These are phyloP conservation scores for Pollenia angustigena DNA, from an alignment of 2,888 invertebrate species.

Conservation along the genomic window DNA sequence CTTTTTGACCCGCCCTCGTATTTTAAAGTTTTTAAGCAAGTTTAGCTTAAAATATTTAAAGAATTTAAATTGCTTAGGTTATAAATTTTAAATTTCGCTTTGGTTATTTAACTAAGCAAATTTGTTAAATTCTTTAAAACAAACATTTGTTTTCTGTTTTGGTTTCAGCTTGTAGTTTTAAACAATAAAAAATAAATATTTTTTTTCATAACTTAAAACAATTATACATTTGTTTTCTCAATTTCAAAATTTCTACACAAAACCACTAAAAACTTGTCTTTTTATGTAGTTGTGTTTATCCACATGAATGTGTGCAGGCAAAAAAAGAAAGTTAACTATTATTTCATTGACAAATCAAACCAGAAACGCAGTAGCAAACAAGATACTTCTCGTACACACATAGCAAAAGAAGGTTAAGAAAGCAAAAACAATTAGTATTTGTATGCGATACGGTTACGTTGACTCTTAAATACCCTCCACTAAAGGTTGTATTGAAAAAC, in stretches of 20 bases:
- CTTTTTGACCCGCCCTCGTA: too few species aligned
- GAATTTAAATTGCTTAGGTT: slow-evolving; percentile 14
- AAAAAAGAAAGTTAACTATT: slow-evolving; percentile 66
- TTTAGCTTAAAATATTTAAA: neutral
- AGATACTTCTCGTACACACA: neutral
- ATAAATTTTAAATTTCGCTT: slow-evolving; percentile 4
- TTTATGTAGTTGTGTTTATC: neutral
- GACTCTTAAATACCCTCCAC: neutral
- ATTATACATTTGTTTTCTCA: slow-evolving; percentile 26
- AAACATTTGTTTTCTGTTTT: too few species aligned
- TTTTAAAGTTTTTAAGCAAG: neutral
- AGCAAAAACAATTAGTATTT: slow-evolving; percentile 39
- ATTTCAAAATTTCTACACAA: slow-evolving; percentile 20
- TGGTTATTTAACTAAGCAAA: neutral
- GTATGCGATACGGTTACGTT: neutral
- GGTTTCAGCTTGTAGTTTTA: too few species aligned
- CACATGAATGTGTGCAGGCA: slow-evolving; percentile 1
- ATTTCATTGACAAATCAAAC: slow-evolving; percentile 67
- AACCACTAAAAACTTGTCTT: neutral
- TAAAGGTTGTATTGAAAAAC: neutral
- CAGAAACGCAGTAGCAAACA: slow-evolving; percentile 40
- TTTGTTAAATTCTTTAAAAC: neutral
- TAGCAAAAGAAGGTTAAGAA: slow-evolving; percentile 16
- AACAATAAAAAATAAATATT: neutral
- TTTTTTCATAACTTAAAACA: slow-evolving; percentile 39